Evolutionary conservation across 2,113 vertebrate species (phyloP).

Genomic region (Camelus dromedarius): DNA sequence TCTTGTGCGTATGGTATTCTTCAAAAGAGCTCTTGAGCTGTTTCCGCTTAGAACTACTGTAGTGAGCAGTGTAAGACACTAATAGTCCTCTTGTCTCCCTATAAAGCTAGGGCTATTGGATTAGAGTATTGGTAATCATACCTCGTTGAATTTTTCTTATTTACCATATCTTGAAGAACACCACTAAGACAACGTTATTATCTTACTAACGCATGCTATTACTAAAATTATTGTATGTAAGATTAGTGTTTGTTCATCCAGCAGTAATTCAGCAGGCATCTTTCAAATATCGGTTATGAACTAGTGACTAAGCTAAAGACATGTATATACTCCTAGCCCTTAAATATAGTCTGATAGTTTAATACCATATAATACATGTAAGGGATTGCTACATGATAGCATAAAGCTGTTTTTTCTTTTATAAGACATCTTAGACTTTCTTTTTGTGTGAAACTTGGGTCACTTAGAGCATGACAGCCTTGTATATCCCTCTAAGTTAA

Average conservation of each 20-base stretch:
- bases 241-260: neutral
- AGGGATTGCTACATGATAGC: neutral
- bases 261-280: neutral
- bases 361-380: neutral
- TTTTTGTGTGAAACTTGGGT: neutral
- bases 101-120: neutral
- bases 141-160: neutral
- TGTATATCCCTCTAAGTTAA: neutral
- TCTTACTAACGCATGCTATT: neutral
- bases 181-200: neutral
- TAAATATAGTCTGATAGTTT: neutral
- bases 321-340: neutral
- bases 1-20: neutral
- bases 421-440: neutral
- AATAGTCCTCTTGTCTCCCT: neutral
- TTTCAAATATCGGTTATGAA: slow-evolving; percentile 40
- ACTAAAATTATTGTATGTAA: neutral
- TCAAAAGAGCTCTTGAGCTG: neutral
- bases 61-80: neutral
- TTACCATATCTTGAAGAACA: neutral
- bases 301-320: neutral
- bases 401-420: neutral
- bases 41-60: neutral
- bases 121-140: neutral
- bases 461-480: neutral